A percentile compares a stretch with the other conserved stretches of the same genome.
These are phyloP conservation scores for Ariopsis seemanni DNA, from an alignment of 2,113 vertebrate genomes.

Conservation along the genomic window DNA sequence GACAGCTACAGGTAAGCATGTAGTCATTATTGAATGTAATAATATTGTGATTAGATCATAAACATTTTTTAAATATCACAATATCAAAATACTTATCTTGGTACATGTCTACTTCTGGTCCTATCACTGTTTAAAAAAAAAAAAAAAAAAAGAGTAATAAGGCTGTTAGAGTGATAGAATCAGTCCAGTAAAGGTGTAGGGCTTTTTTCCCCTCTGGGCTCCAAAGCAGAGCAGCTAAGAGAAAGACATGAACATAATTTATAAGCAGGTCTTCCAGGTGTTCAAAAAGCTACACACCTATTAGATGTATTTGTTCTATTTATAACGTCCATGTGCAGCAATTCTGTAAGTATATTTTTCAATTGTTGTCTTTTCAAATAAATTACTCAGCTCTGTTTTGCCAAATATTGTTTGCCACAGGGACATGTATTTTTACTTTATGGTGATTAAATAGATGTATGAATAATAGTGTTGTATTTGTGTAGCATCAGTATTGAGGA, in stretches of 20 bases:
- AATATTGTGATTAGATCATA: not conserved
- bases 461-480: conserved; percentile 51
- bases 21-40: not conserved
- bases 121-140: conserved; percentile 25
- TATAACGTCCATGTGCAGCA: conserved; percentile 84
- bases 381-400: conserved; percentile 62
- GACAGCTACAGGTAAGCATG: not conserved
- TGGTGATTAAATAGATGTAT: conserved; percentile 50
- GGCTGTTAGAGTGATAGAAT: conserved; percentile 18
- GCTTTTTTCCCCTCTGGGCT: conserved; percentile 29
- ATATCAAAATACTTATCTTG: not conserved
- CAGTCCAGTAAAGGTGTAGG: conserved; percentile 19
- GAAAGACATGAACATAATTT: conserved; percentile 58
- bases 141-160: not conserved
- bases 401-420: conserved; percentile 65
- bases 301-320: conserved; percentile 75
- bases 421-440: conserved; percentile 59
- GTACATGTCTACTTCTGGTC: conserved; percentile 37
- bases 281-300: conserved; percentile 50
- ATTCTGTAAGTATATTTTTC: conserved; percentile 70
- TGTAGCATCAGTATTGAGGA: conserved; percentile 52
- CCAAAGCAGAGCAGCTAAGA: conserved; percentile 45
- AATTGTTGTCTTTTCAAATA: conserved; percentile 50
- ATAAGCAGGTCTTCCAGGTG: conserved; percentile 64
- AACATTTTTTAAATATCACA: not conserved